Evolutionary conservation across 2,888 invertebrate genomes (phyloP).

Genomic region (Chaitophorus viminalis): DNA sequence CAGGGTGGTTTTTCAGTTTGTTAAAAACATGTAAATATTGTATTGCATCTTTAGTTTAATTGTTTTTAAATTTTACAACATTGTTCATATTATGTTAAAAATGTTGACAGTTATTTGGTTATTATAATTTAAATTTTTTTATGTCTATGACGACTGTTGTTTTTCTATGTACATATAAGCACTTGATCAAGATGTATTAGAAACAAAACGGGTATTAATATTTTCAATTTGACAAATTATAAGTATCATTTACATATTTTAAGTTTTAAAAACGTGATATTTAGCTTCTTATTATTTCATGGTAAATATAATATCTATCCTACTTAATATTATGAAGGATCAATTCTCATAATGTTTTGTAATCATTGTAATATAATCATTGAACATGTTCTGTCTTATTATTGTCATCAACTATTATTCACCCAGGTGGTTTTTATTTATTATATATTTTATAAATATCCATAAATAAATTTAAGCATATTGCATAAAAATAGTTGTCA

Average conservation of each 20-base stretch:
- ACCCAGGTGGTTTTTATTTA: conserved; percentile 45
- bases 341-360: background rate
- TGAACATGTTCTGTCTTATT: conserved; percentile 31
- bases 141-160: background rate
- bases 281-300: conserved; percentile 29
- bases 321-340: background rate
- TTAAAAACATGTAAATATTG: background rate
- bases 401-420: conserved; percentile 1
- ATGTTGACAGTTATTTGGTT: background rate
- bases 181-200: background rate
- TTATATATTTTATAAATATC: conserved; percentile 17
- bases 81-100: background rate
- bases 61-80: conserved; percentile 25
- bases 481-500: conserved; percentile 24
- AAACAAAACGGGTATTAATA: conserved; percentile 5
- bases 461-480: background rate
- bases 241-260: background rate
- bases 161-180: background rate
- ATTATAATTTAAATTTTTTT: background rate
- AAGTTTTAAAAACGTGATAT: conserved; percentile 40
- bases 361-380: background rate
- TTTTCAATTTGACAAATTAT: conserved; percentile 23
- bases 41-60: conserved; percentile 20
- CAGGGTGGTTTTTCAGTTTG: conserved; percentile 46
- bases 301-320: background rate